Evolutionary conservation across 2,113 vertebrate species (phyloP).

Genomic region (Vombatus ursinus): DNA sequence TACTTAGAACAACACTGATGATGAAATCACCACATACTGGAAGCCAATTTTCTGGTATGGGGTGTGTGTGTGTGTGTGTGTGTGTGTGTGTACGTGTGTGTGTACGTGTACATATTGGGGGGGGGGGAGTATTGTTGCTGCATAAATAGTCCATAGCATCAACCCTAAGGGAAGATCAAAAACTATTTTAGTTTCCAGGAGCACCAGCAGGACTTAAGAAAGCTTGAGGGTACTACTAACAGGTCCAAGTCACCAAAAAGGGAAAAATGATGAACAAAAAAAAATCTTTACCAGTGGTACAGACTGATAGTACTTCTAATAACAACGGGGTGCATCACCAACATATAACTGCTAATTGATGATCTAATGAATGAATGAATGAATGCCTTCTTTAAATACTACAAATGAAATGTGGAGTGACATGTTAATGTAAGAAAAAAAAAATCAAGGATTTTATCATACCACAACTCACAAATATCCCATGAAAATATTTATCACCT

Average conservation of each 20-base stretch:
- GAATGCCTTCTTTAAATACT: not conserved
- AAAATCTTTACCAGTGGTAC: not conserved
- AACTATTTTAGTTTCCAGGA: not conserved
- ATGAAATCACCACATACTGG: not conserved
- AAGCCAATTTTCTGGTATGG: not conserved
- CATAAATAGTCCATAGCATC: not conserved
- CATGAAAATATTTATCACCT: slow-evolving; percentile 16
- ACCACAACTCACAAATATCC: slow-evolving; percentile 35
- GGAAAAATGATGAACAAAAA: not conserved
- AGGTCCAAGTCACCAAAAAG: no score
- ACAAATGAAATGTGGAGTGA: slow-evolving; percentile 31
- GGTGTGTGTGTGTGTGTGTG: no score
- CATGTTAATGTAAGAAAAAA: slow-evolving; percentile 11
- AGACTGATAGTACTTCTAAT: not conserved
- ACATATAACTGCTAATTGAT: not conserved
- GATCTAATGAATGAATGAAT: not conserved
- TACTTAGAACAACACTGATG: not conserved
- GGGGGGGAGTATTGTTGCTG: no score
- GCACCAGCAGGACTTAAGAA: not conserved
- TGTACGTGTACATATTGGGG: no score
- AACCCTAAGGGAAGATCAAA: not conserved
- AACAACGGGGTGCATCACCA: not conserved
- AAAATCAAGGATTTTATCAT: not conserved
- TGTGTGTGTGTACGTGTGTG: no score
- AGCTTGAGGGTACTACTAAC: not conserved